phyloP scores from a whole-genome alignment of 2,113 vertebrate genomes.

The Phrynocephalus versicolor region DNA sequence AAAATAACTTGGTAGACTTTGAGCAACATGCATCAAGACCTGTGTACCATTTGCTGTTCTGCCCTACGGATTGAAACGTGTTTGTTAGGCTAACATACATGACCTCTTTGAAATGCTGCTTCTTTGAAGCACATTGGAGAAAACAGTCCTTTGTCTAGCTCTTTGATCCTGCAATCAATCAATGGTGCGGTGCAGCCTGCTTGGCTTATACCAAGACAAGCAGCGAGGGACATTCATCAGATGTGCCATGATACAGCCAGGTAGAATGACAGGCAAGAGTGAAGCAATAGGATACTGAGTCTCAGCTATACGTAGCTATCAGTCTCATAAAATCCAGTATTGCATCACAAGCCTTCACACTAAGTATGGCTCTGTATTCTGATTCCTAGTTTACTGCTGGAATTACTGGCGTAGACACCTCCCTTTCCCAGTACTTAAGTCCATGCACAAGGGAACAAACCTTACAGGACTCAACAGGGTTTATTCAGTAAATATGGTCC shows the following conservation, averaged over 20 bases:
- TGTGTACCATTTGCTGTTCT: neutral
- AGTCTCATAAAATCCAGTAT: too few species aligned
- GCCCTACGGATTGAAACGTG: neutral
- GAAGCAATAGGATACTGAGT: too few species aligned
- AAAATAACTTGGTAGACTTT: too few species aligned
- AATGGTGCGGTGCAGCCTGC: neutral
- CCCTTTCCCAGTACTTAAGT: too few species aligned
- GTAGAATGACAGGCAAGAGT: neutral
- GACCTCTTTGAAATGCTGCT: neutral
- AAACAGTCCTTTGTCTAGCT: neutral
- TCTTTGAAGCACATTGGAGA: neutral
- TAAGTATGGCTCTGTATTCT: neutral
- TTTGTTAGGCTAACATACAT: neutral
- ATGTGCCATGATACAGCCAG: neutral
- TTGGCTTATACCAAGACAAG: neutral
- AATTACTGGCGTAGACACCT: neutral
- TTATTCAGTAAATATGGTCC: neutral
- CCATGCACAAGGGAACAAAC: neutral
- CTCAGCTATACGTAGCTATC: neutral
- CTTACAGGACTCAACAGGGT: too few species aligned
- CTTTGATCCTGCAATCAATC: neutral
- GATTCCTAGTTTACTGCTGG: neutral
- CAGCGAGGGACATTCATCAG: neutral
- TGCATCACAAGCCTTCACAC: neutral
- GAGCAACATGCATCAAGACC: too few species aligned